phyloP scores from a whole-genome alignment of 1,140 invertebrate genomes.

The Macrotrachela quadricornifera region DNA sequence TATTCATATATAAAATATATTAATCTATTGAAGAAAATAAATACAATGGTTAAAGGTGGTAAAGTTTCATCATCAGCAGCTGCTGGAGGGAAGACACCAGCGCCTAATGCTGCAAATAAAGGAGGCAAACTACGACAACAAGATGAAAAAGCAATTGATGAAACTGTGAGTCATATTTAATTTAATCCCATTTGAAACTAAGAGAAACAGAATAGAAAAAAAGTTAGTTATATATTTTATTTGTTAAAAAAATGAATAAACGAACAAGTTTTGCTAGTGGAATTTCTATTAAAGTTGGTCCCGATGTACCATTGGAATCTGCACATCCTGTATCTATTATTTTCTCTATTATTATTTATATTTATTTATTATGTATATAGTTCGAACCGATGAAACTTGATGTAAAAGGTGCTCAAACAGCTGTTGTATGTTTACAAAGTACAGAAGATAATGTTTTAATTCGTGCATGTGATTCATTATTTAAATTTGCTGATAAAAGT shows the following conservation, averaged over 20 bases:
- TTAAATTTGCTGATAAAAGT: conserved; percentile 31
- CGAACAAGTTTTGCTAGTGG: too few species aligned
- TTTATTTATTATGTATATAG: conserved; percentile 18
- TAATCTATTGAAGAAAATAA: too few species aligned
- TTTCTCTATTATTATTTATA: neutral
- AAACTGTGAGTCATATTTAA: neutral
- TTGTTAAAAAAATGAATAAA: too few species aligned
- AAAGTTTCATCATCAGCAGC: too few species aligned
- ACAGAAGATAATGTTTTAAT: conserved; percentile 28
- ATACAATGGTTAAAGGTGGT: too few species aligned
- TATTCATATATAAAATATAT: too few species aligned
- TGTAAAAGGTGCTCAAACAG: conserved; percentile 25
- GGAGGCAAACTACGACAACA: neutral
- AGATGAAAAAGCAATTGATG: conserved; percentile 5
- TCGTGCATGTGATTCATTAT: conserved; percentile 31
- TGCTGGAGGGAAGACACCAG: too few species aligned
- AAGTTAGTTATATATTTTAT: too few species aligned
- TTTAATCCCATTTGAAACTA: neutral
- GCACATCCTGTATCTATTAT: too few species aligned
- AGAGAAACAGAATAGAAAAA: too few species aligned
- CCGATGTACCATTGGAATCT: too few species aligned
- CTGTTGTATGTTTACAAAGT: conserved; percentile 28
- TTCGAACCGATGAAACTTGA: conserved; percentile 29
- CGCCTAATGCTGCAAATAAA: neutral
- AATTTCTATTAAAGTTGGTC: too few species aligned